Conservation (phyloP, 2,113 vertebrate genomes). For the Saimiri boliviensis region DNA sequence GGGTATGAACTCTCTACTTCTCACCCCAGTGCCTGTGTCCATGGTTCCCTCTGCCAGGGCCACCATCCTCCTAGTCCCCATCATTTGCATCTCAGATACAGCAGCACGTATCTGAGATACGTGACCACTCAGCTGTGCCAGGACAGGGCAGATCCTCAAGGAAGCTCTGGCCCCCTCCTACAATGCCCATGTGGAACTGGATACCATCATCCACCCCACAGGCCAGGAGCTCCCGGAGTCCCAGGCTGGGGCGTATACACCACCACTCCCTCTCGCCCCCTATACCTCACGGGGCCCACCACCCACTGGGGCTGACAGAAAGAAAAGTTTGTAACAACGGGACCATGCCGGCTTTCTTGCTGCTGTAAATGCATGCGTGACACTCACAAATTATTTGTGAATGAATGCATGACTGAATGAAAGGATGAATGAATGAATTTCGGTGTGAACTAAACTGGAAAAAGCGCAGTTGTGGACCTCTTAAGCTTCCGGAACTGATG, state of each 20-base stretch:
- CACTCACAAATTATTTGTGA: neutral
- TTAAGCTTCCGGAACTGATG: neutral
- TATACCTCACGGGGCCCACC: neutral
- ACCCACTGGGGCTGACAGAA: neutral
- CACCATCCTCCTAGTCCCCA: neutral
- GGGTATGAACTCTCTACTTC: neutral
- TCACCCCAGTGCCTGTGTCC: neutral
- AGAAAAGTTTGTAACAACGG: neutral
- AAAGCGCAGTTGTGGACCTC: too few relatives aligned
- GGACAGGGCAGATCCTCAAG: neutral
- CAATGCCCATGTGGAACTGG: neutral
- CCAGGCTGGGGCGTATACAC: too few relatives aligned
- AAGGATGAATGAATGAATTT: neutral
- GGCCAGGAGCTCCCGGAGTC: neutral
- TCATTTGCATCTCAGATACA: fast-evolving
- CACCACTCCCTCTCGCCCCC: too few relatives aligned
- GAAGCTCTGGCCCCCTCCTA: neutral
- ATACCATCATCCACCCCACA: neutral
- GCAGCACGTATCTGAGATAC: fast-evolving
- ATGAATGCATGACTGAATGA: neutral
- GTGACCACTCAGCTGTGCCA: neutral
- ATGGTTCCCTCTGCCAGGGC: neutral
- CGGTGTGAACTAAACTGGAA: neutral
- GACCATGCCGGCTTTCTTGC: too few relatives aligned
- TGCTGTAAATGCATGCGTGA: fast-evolving